Conservation (phyloP, 2,888 invertebrate species). For the Cephus pulcher region DNA sequence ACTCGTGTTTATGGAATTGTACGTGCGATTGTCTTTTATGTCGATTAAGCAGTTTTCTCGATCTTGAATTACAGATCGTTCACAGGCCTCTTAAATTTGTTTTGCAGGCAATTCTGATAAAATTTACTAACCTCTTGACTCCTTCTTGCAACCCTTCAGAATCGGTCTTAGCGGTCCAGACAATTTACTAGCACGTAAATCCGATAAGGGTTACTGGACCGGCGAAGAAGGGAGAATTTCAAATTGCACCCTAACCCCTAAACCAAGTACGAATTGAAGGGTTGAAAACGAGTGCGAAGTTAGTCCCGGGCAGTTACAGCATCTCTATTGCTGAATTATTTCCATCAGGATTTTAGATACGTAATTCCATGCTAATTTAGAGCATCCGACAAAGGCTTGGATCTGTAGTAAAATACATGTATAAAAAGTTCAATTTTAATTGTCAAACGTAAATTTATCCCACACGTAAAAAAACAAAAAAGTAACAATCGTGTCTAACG, state of each 20-base stretch:
- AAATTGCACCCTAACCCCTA: slow-evolving; percentile 1
- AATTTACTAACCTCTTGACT: slow-evolving; percentile 1
- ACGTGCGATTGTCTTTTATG: background rate
- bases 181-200: slow-evolving; percentile 14
- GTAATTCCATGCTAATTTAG: slow-evolving; percentile 1
- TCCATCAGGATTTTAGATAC: background rate
- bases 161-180: slow-evolving; percentile 8
- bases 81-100: background rate
- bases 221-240: background rate
- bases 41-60: background rate
- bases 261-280: background rate
- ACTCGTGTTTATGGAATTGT: too few species aligned
- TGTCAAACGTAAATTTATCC: background rate
- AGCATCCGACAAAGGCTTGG: background rate
- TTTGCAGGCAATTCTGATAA: background rate
- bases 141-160: background rate
- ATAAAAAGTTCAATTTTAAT: background rate
- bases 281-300: background rate
- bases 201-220: background rate
- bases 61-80: background rate
- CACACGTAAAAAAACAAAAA: background rate
- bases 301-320: background rate
- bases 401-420: background rate
- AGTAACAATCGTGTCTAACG: background rate
- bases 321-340: background rate